Evolutionary conservation across 2,888 invertebrate species (phyloP).

Genomic region (Neoascia interrupta): DNA sequence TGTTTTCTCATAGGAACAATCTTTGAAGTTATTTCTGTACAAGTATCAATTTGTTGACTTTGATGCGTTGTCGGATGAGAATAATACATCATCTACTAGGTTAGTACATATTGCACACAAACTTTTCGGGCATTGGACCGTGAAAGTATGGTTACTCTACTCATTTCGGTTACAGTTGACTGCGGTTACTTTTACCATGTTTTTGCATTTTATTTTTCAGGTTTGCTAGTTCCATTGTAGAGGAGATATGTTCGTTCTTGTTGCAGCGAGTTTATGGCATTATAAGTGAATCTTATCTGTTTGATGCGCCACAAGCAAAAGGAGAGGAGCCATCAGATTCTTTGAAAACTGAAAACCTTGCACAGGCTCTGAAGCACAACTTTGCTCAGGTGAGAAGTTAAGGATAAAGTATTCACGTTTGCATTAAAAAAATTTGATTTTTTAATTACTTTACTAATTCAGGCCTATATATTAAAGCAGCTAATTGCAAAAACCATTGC

Average conservation of each 20-base stretch:
- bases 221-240: conserved; percentile 76
- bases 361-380: conserved; percentile 76
- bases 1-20: conserved; percentile 73
- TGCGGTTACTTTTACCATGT: too few relatives aligned
- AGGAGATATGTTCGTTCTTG: conserved; percentile 77
- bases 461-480: too few relatives aligned
- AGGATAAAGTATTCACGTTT: too few relatives aligned
- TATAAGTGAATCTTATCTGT: conserved; percentile 76
- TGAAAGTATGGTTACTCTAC: not conserved
- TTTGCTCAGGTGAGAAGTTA: conserved; percentile 77
- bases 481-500: too few relatives aligned
- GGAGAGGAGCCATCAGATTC: not conserved
- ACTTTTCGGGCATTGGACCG: conserved; percentile 36
- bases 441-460: too few relatives aligned
- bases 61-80: conserved; percentile 27
- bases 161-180: not conserved
- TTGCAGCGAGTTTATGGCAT: conserved; percentile 77
- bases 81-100: conserved; percentile 18
- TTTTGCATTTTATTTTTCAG: conserved; percentile 70
- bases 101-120: conserved; percentile 15
- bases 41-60: conserved; percentile 74
- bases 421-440: too few relatives aligned
- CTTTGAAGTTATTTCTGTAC: conserved; percentile 76
- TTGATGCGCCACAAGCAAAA: conserved; percentile 54
- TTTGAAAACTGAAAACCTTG: conserved; percentile 69